These are phyloP conservation scores for Iphiclides podalirius DNA, from an alignment of 2,888 invertebrate species.

Conservation along the genomic window DNA sequence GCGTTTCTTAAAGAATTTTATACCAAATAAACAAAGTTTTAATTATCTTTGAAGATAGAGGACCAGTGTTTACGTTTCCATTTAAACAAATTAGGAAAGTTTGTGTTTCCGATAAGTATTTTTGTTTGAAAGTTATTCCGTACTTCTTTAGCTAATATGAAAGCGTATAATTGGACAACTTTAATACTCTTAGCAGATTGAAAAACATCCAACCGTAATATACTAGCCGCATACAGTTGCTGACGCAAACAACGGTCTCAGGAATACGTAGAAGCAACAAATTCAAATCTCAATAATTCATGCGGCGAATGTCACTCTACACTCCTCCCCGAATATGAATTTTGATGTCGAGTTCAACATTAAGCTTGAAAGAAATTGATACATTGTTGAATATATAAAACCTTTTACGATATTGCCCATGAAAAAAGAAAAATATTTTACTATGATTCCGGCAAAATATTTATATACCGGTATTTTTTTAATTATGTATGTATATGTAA, in stretches of 20 bases:
- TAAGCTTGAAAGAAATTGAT: not conserved
- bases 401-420: not conserved
- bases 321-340: slow-evolving; percentile 19
- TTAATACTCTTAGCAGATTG: not conserved
- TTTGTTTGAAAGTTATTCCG: too few species aligned
- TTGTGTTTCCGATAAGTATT: too few species aligned
- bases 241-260: not conserved
- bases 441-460: too few species aligned
- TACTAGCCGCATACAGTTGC: slow-evolving; percentile 4
- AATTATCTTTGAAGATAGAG: too few species aligned
- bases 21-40: too few species aligned
- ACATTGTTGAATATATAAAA: slow-evolving; percentile 4
- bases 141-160: too few species aligned
- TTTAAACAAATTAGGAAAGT: too few species aligned
- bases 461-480: too few species aligned
- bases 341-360: slow-evolving; percentile 12
- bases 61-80: too few species aligned
- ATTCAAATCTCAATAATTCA: slow-evolving; percentile 21
- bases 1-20: too few species aligned
- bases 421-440: not conserved
- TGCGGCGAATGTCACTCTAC: slow-evolving; percentile 1
- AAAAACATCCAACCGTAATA: slow-evolving; percentile 2
- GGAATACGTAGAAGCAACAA: slow-evolving; percentile 5
- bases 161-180: not conserved
- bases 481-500: too few species aligned